phyloP scores from a whole-genome alignment of 2,797 vertebrate species.

The Smutsia gigantea region DNA sequence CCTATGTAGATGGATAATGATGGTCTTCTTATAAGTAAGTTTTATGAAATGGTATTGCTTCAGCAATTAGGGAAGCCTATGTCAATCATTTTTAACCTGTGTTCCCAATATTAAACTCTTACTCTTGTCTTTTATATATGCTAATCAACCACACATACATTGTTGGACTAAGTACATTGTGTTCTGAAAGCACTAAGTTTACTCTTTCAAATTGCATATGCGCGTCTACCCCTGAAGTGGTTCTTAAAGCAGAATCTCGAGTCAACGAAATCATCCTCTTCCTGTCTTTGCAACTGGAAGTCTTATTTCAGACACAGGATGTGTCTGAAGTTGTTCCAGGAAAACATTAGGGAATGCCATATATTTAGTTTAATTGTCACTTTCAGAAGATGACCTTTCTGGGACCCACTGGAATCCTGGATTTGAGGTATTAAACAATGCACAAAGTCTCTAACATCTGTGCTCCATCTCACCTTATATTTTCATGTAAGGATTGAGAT shows the following conservation, averaged over 20 bases:
- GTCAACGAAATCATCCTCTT: constrained; percentile 19
- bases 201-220: background rate
- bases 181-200: constrained; percentile 4
- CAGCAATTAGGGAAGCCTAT: background rate
- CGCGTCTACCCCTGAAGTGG: background rate
- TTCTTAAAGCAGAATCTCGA: background rate
- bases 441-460: background rate
- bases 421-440: constrained; percentile 22
- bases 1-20: background rate
- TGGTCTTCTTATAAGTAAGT: background rate
- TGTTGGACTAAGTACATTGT: constrained; percentile 13
- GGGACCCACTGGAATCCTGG: background rate
- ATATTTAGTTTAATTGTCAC: constrained; percentile 28
- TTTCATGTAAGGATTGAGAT: constrained; percentile 35
- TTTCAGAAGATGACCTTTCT: constrained; percentile 33
- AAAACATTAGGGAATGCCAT: constrained; percentile 29
- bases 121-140: background rate
- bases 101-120: background rate
- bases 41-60: background rate
- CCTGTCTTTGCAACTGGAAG: constrained; percentile 13
- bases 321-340: constrained; percentile 11
- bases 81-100: background rate
- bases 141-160: background rate
- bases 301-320: constrained; percentile 29
- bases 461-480: background rate